phyloP scores from a whole-genome alignment of 2,113 vertebrate species.

The Lycaon pictus region DNA sequence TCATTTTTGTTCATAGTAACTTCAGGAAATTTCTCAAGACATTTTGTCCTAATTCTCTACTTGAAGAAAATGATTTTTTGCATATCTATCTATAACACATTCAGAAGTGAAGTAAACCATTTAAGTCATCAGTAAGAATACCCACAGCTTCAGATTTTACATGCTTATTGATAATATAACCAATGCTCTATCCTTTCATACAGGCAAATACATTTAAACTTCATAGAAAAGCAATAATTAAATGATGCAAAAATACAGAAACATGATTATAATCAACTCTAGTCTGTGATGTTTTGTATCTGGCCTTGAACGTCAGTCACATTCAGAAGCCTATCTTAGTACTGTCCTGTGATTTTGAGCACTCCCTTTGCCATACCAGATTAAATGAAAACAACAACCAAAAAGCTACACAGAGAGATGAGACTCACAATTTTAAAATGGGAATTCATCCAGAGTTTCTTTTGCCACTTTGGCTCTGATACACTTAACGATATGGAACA shows the following conservation, averaged over 20 bases:
- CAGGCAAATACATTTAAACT: background rate
- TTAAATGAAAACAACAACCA: background rate
- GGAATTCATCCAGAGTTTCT: slow-evolving; percentile 2
- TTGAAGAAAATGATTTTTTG: background rate
- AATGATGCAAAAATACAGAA: background rate
- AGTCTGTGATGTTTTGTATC: background rate
- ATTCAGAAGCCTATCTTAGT: background rate
- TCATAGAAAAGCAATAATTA: slow-evolving; percentile 29
- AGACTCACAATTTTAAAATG: background rate
- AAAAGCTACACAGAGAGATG: background rate
- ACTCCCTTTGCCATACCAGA: background rate
- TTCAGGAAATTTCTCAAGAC: background rate
- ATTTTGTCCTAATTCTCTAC: background rate
- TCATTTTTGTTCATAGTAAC: background rate
- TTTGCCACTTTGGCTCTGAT: background rate
- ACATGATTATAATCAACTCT: background rate
- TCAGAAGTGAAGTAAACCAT: background rate
- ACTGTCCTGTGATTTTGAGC: background rate
- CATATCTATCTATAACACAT: background rate
- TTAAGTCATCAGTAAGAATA: background rate
- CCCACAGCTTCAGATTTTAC: background rate
- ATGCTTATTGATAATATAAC: background rate
- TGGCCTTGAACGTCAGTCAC: background rate
- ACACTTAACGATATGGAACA: background rate
- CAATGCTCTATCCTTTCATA: background rate